Base-by-base conservation (phyloP, 2,888 invertebrate genomes). In the Gastracanthus pulcherrimus region DNA sequence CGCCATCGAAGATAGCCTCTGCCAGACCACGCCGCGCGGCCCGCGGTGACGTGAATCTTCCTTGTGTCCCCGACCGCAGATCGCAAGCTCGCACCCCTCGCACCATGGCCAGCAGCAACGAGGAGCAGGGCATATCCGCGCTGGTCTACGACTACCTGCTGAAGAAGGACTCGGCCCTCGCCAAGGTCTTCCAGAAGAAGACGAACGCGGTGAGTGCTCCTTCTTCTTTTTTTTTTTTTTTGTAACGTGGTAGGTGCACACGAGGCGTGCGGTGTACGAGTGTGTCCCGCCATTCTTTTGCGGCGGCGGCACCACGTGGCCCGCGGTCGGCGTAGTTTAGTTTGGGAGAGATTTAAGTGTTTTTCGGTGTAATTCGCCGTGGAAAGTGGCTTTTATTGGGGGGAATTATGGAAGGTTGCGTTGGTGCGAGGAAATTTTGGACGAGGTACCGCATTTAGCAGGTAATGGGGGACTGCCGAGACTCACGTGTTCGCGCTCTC, bases 171-270 rank as follows among this genome's bases (percentile, higher is more conserved):
- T 94, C 94, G 89, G 92, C 93, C 6, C 88, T 96, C 38, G 96
- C 96, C 0, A 93, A 94, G 87, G 93, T 94, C 70, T 96, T 95
- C 89, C 93, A 95, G 87, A 94, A 94, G 87, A 96, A 95, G 92
- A 94, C 94, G 0, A 96, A 96, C 90, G 94, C 95, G 92, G 96
- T 96, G 93, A 95, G 96, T 93, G n/a, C n/a, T n/a, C n/a, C n/a
- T n/a, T n/a, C n/a, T n/a, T n/a, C n/a, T n/a, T n/a, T n/a, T n/a
- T n/a, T n/a, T 83, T 62, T 7, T 67, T 76, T 23, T 45, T 71
- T 23, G 13, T 23, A 31, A 36, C 11, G 19, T 19, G 16, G n/a
- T 16, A n/a, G n/a, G n/a, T n/a, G n/a, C n/a, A 13, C 16, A 16
- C n/a, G 13, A 9, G 13, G 45, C 45, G 16, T n/a, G 13, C 0